A percentile compares a stretch with the other conserved stretches of the same genome.
These are phyloP conservation scores for Linurgus olivaceus DNA, from an alignment of 2,797 vertebrate genomes.

Conservation along the genomic window DNA sequence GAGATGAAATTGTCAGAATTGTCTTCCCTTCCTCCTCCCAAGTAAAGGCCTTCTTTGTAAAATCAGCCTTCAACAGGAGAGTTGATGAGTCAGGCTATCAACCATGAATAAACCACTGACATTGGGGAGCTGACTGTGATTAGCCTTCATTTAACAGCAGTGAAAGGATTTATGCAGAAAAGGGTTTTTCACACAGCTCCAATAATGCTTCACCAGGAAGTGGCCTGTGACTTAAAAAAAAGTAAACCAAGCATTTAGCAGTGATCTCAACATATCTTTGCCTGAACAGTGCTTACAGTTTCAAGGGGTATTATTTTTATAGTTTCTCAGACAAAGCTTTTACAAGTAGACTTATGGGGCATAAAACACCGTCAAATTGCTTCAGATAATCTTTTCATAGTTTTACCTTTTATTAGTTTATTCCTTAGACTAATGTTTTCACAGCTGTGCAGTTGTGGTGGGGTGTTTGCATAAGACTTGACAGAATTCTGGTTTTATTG, in stretches of 20 bases:
- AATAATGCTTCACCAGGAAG: background rate
- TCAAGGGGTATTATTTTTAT: slow-evolving; percentile 15
- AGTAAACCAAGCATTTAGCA: background rate
- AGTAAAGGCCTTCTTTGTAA: slow-evolving; percentile 55
- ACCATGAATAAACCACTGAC: slow-evolving; percentile 8
- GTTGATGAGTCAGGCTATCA: slow-evolving; percentile 41
- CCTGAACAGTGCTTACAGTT: background rate
- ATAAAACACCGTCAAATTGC: background rate
- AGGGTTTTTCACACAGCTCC: background rate
- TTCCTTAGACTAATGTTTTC: slow-evolving; percentile 45
- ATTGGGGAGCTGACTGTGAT: slow-evolving; percentile 1
- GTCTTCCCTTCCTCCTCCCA: background rate
- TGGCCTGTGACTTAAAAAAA: background rate
- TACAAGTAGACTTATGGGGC: background rate
- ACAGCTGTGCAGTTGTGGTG: slow-evolving; percentile 7
- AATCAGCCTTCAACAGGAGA: background rate
- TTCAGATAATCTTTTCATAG: background rate
- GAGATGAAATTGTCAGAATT: background rate
- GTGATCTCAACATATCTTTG: background rate
- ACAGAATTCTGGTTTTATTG: slow-evolving; percentile 8
- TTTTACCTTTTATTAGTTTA: slow-evolving; percentile 14
- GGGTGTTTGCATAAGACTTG: slow-evolving; percentile 12
- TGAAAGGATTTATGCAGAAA: slow-evolving; percentile 35
- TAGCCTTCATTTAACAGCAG: background rate
- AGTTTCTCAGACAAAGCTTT: slow-evolving; percentile 16